A percentile compares a stretch with the other conserved stretches of the same genome.
Conservation (phyloP, 1,140 invertebrate genomes). For the Archivesica marissinica region DNA sequence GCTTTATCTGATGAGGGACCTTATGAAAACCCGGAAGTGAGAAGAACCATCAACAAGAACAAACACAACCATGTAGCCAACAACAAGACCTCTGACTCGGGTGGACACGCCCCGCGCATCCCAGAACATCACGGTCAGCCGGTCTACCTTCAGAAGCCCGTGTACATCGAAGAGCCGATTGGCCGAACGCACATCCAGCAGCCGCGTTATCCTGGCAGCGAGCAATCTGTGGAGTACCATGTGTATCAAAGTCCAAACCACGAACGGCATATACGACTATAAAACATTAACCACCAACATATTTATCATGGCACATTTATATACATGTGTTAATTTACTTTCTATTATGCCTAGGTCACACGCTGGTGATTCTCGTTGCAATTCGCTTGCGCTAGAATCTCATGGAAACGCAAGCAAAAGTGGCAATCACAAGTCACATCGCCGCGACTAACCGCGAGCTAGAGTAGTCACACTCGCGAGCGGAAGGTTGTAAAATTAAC, state of each 20-base stretch:
- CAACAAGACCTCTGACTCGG: neutral
- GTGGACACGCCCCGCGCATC: neutral
- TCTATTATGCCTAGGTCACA: no score
- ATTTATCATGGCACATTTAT: no score
- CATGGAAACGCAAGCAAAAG: no score
- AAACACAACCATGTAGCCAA: neutral
- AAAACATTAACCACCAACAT: no score
- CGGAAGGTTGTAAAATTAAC: no score
- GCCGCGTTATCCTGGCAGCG: neutral
- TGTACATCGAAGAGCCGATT: neutral
- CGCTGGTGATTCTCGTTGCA: no score
- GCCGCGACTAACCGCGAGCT: no score
- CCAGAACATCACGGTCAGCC: neutral
- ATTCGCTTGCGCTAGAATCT: no score
- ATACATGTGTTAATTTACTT: no score
- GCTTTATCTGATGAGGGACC: constrained; percentile 25
- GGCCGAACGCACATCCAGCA: neutral
- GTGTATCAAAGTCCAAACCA: neutral
- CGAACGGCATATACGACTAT: no score
- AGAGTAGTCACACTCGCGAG: no score
- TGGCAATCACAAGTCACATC: no score
- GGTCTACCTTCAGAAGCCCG: neutral
- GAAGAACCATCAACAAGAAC: neutral
- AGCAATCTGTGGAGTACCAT: neutral
- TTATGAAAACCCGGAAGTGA: constrained; percentile 48